Percentiles rank a stretch among this genome's conserved stretches.
Conservation (phyloP, 2,113 vertebrate species). For the Cyanistes caeruleus region DNA sequence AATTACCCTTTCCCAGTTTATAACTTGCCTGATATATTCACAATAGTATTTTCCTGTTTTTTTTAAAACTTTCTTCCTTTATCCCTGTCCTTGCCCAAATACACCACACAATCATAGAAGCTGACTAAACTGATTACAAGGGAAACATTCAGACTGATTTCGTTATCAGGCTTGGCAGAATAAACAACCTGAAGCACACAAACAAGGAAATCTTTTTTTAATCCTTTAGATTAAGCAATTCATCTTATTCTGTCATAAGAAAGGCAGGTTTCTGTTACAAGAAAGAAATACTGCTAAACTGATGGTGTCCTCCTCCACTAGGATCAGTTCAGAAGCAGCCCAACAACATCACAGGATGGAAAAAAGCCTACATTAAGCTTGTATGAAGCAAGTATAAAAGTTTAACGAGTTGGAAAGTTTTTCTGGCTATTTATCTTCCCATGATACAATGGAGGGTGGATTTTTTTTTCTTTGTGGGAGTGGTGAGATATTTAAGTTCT, state of each 20-base stretch:
- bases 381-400: slow-evolving; percentile 57
- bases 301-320: not conserved
- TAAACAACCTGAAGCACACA: slow-evolving; percentile 22
- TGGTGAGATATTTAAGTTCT: slow-evolving; percentile 64
- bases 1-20: not conserved
- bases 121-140: slow-evolving; percentile 42
- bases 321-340: not conserved
- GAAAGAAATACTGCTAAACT: not conserved
- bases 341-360: slow-evolving; percentile 7
- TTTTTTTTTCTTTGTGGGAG: slow-evolving; percentile 23
- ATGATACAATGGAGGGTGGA: slow-evolving; percentile 53
- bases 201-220: slow-evolving; percentile 48
- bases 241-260: not conserved
- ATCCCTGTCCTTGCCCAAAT: not conserved
- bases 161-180: not conserved
- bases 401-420: slow-evolving; percentile 62
- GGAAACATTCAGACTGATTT: slow-evolving; percentile 29
- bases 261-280: not conserved
- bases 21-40: not conserved
- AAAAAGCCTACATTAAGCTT: slow-evolving; percentile 56
- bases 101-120: slow-evolving; percentile 15
- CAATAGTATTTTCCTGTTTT: slow-evolving; percentile 60
- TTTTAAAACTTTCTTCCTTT: slow-evolving; percentile 49
- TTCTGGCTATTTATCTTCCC: slow-evolving; percentile 56
- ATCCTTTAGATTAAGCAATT: slow-evolving; percentile 7